A percentile compares a stretch with the other conserved stretches of the same genome.
Evolutionary conservation across 2,888 invertebrate genomes (phyloP).

Genomic region (Boloria euphrosyne): DNA sequence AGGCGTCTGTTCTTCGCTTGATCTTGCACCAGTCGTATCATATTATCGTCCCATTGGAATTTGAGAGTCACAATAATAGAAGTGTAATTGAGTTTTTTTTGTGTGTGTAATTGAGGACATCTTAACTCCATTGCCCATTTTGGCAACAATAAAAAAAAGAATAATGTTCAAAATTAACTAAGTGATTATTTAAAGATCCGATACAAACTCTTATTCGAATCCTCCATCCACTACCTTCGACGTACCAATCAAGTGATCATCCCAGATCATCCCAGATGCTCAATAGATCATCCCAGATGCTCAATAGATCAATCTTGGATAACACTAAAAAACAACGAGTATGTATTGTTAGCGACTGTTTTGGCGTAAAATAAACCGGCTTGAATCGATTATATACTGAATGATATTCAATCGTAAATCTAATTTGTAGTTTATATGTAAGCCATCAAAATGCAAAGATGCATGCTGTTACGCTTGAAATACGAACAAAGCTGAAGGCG

Average conservation of each 20-base stretch:
- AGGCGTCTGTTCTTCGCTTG: too few species aligned
- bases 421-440: slow-evolving; percentile 20
- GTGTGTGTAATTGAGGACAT: too few species aligned
- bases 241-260: slow-evolving; percentile 9
- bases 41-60: too few species aligned
- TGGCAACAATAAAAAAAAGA: too few species aligned
- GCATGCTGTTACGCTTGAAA: slow-evolving; percentile 34
- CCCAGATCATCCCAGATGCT: background rate
- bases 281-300: background rate
- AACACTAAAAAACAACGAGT: background rate
- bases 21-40: too few species aligned
- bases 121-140: too few species aligned
- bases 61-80: too few species aligned
- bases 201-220: background rate
- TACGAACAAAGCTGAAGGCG: slow-evolving; percentile 37
- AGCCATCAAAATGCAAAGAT: slow-evolving; percentile 36
- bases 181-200: too few species aligned
- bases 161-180: too few species aligned
- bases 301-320: slow-evolving; percentile 1
- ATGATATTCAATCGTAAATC: background rate
- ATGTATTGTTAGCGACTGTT: background rate
- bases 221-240: slow-evolving; percentile 20
- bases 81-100: too few species aligned
- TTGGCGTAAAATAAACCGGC: slow-evolving; percentile 5
- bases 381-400: background rate